Evolutionary conservation across 2,888 invertebrate species (phyloP).

Genomic region (Eupithecia exiguata): DNA sequence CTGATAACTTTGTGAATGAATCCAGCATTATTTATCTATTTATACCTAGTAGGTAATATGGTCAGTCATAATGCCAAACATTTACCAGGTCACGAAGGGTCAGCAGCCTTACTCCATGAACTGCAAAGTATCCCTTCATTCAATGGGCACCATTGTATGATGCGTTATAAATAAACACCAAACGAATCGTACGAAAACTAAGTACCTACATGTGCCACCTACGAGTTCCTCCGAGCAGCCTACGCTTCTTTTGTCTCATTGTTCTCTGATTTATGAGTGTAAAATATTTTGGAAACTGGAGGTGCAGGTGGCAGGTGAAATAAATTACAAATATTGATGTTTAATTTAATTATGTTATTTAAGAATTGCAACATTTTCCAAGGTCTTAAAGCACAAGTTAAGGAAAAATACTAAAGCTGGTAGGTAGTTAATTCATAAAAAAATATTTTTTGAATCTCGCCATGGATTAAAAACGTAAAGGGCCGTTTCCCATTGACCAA

Average conservation of each 20-base stretch:
- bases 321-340: background rate
- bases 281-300: conserved; percentile 29
- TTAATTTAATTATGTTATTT: background rate
- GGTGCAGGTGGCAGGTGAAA: conserved; percentile 24
- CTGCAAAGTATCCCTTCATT: conserved; percentile 28
- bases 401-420: no score
- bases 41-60: no score
- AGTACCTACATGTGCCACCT: background rate
- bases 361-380: background rate
- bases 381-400: no score
- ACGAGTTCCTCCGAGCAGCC: conserved; percentile 14
- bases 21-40: no score
- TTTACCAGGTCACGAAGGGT: conserved; percentile 34
- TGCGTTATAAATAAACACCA: conserved; percentile 13
- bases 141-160: conserved; percentile 30
- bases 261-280: conserved; percentile 35
- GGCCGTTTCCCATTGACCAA: no score
- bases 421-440: no score
- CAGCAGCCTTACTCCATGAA: conserved; percentile 40
- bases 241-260: conserved; percentile 34
- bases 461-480: no score
- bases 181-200: conserved; percentile 8
- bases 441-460: no score
- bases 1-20: no score
- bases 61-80: conserved; percentile 14